Conservation (phyloP, 2,797 vertebrate species). For the Chelon auratus region DNA sequence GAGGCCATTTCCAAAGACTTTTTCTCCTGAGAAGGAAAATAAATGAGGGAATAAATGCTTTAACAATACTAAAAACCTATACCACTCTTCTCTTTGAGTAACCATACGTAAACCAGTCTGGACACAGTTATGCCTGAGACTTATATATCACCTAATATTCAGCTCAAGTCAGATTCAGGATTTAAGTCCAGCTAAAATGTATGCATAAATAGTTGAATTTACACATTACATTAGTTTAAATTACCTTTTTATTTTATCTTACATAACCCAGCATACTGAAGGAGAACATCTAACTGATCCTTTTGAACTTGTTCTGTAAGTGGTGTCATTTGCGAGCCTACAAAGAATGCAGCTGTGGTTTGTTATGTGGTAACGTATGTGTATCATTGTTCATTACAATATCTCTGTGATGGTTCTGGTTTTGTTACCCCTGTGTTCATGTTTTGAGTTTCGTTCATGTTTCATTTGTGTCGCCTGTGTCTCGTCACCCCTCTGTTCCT, state of each 20-base stretch:
- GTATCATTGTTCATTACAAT: slow-evolving; percentile 13
- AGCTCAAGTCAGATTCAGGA: slow-evolving; percentile 9
- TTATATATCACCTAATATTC: slow-evolving; percentile 9
- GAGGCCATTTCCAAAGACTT: slow-evolving; percentile 93
- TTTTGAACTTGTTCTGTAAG: slow-evolving; percentile 1
- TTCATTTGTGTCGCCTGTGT: no score
- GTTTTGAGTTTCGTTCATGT: no score
- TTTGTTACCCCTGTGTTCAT: no score
- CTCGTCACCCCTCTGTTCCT: no score
- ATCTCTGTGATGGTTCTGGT: background rate
- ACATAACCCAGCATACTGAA: background rate
- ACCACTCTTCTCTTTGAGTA: background rate
- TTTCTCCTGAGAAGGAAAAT: slow-evolving; percentile 58
- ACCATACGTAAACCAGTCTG: slow-evolving; percentile 1
- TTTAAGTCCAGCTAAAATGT: background rate
- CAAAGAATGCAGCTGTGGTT: slow-evolving; percentile 26
- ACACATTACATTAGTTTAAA: slow-evolving; percentile 17
- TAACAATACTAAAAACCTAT: background rate
- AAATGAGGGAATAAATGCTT: slow-evolving; percentile 1
- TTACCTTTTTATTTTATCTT: slow-evolving; percentile 23
- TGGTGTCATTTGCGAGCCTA: slow-evolving; percentile 10
- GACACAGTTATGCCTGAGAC: background rate
- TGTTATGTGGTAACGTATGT: slow-evolving; percentile 29
- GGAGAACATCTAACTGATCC: background rate
- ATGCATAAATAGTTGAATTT: slow-evolving; percentile 11